Base-by-base conservation (phyloP, 2,797 vertebrate species). In the Hippopotamyrus pictus region DNA sequence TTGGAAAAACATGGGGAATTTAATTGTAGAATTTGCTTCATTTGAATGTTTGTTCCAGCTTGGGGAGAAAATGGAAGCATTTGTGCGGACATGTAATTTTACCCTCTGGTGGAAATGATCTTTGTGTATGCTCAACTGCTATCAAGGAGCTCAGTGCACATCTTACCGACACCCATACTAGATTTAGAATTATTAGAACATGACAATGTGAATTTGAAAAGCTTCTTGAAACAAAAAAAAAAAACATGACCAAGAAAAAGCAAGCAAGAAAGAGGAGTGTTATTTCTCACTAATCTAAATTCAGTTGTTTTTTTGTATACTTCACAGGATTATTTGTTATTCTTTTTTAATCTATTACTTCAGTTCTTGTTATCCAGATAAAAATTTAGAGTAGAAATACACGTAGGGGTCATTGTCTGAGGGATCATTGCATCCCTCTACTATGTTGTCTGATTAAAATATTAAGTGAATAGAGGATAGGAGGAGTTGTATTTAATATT, bases 271-370 rank as follows among this genome's bases (percentile, higher is more conserved):
- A 54, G 19, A 54, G 9, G 46, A 48, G 53, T 59, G 88, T 41
- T 29, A 46, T 29, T 84, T 37, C 9, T 57, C 22, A 62, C 37
- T 19, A 29, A 59, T 44, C 12, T 62, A 17, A 54, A 48, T 73
- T 54, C 46, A 6, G 65, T 89, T 91, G 90, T 88, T 89, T 92
- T 22, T 65, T 46, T 73, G 90, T 91, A 87, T 93, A 92, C 89
- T 90, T 92, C 46, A 57, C 73, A 11, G 19, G 25, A 85, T 53
- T 85, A 22, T 85, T 85, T 79, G 73, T 19, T 44, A 22, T 50
- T 46, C 44, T 25, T 22, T 50, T 84, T 44, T 44, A 79, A 44
- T 79, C 12, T 79, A 41, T 41, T 79, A 79, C 37, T 79, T 76
- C 2, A 37, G 37, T 76, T 41, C 73, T 76, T 44, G 29, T 41